Percentiles rank a stretch among this genome's conserved stretches.
Evolutionary conservation across 92 coral and sea anemone species (phyloP).

Genomic region (Epizoanthus rinbou): DNA sequence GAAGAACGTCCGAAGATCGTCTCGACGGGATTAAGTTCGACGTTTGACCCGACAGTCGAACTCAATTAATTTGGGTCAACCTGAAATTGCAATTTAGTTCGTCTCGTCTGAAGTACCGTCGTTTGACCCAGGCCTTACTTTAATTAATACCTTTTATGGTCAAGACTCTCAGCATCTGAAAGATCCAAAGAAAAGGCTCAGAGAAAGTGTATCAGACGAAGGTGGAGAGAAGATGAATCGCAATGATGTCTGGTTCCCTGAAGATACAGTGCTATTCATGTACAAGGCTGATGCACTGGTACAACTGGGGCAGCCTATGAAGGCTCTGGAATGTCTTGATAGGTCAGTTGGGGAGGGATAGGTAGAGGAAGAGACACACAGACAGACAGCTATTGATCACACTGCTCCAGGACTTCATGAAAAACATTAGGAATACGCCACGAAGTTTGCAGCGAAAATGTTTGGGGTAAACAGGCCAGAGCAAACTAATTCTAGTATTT

Average conservation of each 20-base stretch:
- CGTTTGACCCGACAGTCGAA: too few relatives aligned
- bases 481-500: too few relatives aligned
- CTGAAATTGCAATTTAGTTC: too few relatives aligned
- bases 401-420: too few relatives aligned
- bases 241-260: not conserved
- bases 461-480: too few relatives aligned
- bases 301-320: slow-evolving; percentile 61
- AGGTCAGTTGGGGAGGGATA: slow-evolving; percentile 44
- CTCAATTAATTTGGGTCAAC: too few relatives aligned
- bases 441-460: too few relatives aligned
- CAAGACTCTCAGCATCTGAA: not conserved
- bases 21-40: too few relatives aligned
- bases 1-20: too few relatives aligned
- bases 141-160: not conserved
- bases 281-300: slow-evolving; percentile 66
- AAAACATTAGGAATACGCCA: too few relatives aligned
- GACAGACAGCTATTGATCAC: not conserved
- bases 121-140: too few relatives aligned
- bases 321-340: slow-evolving; percentile 65
- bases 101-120: too few relatives aligned
- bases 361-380: not conserved
- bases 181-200: slow-evolving; percentile 30
- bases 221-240: slow-evolving; percentile 1
- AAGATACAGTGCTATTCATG: slow-evolving; percentile 40
- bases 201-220: slow-evolving; percentile 10